phyloP scores from a whole-genome alignment of 2,113 vertebrate species.

The Ameiurus melas region DNA sequence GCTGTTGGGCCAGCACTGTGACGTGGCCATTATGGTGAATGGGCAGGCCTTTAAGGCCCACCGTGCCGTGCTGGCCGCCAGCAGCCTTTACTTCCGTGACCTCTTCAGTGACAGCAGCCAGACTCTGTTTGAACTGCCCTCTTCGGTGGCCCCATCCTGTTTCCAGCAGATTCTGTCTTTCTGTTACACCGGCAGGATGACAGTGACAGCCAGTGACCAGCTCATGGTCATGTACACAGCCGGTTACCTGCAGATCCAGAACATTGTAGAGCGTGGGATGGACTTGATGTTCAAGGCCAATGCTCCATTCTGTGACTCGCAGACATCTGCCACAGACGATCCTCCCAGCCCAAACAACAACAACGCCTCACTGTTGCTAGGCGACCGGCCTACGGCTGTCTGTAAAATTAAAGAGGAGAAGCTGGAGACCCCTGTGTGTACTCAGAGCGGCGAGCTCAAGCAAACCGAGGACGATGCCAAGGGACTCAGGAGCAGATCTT shows the following conservation, averaged over 20 bases:
- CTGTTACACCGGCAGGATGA: slow-evolving; percentile 95
- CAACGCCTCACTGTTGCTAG: slow-evolving; percentile 65
- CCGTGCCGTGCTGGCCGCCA: slow-evolving; percentile 89
- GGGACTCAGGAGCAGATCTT: slow-evolving; percentile 50
- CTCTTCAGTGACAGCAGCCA: slow-evolving; percentile 89
- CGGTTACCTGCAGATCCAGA: slow-evolving; percentile 97
- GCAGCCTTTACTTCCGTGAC: slow-evolving; percentile 95
- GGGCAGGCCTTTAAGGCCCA: slow-evolving; percentile 96
- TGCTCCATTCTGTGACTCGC: slow-evolving; percentile 94
- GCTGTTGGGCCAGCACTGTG: slow-evolving; percentile 92
- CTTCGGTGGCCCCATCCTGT: slow-evolving; percentile 86
- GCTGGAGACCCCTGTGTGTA: slow-evolving; percentile 76
- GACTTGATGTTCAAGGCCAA: slow-evolving; percentile 97
- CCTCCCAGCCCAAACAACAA: slow-evolving; percentile 82
- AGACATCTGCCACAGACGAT: slow-evolving; percentile 88
- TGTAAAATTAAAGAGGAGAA: slow-evolving; percentile 89
- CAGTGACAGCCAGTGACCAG: slow-evolving; percentile 94
- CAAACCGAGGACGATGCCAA: slow-evolving; percentile 58
- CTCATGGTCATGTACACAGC: slow-evolving; percentile 98
- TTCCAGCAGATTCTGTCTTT: slow-evolving; percentile 98
- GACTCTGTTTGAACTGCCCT: slow-evolving; percentile 90
- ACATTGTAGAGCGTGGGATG: slow-evolving; percentile 94
- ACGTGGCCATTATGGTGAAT: slow-evolving; percentile 96
- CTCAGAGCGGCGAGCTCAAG: slow-evolving; percentile 65
- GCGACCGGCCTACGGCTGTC: slow-evolving; percentile 78